Evolutionary conservation across 2,888 invertebrate genomes (phyloP), one percentile per base, ranked within the genome.

Genomic region (Melikaiella ostensackeni): DNA sequence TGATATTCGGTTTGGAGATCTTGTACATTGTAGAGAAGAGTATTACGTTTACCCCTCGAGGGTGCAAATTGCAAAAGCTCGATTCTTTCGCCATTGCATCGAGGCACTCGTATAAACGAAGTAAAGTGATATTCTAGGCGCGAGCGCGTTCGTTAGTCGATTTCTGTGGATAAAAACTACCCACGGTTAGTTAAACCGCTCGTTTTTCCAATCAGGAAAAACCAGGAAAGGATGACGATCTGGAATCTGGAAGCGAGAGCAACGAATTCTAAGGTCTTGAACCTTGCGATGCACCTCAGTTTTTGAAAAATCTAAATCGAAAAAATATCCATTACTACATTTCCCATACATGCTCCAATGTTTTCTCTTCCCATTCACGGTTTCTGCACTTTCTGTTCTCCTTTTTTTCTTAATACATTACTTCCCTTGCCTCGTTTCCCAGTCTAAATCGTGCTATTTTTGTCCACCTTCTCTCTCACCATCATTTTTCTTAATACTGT

Each of bases 181-280:
- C 85, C 84, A 89, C 88, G 89, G 89, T 89, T 89, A 89, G 89
- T 89, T 89, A 89, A 86, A 88, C 88, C 84, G 83, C 75, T 81
- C 80, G 83, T 86, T 88, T 88, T 89, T 84, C 86, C 89, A 88
- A 89, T 89, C 89, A 70, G 24, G 24, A 42, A 66, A 33, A 19
- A 9, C 70, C 46, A 21, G 64, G 50, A 30, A 33, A 50, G 50
- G 30, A 70, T 70, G 70, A 70, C 46, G 46, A 70, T 70, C n/a
- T 30, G 9, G 70, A 70, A 50, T 50, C 50, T 30, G n/a, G 30
- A 50, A 50, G 46, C 11, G 27, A 21, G n/a, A 50, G 70, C 70
- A 50, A 33, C 11, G 42, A 64, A 21, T 38, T 8, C n/a, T 27
- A 30, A 70, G 50, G 46, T 50, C 50, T 30, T 50, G 30, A 70